Base-by-base conservation (phyloP, 2,888 invertebrate species). In the Scrobipalpa costella region DNA sequence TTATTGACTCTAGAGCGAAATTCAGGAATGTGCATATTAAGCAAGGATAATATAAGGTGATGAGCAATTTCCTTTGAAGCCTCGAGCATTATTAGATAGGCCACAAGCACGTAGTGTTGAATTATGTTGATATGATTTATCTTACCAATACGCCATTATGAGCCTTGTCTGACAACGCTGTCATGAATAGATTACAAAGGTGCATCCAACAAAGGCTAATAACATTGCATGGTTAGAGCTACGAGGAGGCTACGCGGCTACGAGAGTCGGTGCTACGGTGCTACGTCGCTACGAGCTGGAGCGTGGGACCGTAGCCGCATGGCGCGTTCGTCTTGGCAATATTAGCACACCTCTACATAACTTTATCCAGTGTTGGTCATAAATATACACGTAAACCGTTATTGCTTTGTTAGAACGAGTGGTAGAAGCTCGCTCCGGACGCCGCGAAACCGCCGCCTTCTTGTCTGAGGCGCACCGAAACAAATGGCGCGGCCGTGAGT, bases 261-360 rank as follows among this genome's bases (percentile, higher is more conserved):
- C 55, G 55, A 55, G 70, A 63, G 66, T 66, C 65, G 61, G 47
- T 63, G 68, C 71, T 72, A 69, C 70, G 67, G 59, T 15, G 66
- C 68, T 68, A 65, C 68, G 65, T 66, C 21, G 71, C 64, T 68
- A 68, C 71, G 70, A 52, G n/a, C 62, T 50, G 64, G 61, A 64
- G 55, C 81, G 83, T 86, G 86, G 71, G 85, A 86, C 80, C 49
- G 33, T 63, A 62, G 63, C 74, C 83, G 80, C 78, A 76, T 79
- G 84, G 74, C 68, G 77, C 67, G 74, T 76, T 78, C 75, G 73
- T 81, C 77, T 78, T 74, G 71, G 81, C 74, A 76, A 83, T 84
- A 84, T 85, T 81, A 81, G 78, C 75, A 76, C 74, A 76, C 76
- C 72, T 78, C 74, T 79, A 82, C 81, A 84, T 86, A 84, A 84